Conservation (phyloP, 2,113 vertebrate species). For the Ictalurus furcatus region DNA sequence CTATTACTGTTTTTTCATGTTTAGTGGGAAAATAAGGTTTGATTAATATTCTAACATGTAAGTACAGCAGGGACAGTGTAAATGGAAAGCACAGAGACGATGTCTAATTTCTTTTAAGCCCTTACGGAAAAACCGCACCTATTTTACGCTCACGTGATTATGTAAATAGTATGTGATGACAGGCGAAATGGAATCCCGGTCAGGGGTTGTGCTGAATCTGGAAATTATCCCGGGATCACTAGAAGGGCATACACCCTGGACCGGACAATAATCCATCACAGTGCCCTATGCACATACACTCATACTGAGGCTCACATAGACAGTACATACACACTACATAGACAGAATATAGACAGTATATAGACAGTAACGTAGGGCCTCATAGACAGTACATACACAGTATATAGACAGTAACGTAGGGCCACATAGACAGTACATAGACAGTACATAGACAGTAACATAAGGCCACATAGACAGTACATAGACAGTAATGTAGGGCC, state of each 20-base stretch:
- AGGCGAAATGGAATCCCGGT: background rate
- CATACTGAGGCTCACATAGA: background rate
- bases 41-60: constrained; percentile 68
- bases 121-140: background rate
- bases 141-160: background rate
- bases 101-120: background rate
- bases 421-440: too few species aligned
- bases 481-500: too few species aligned
- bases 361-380: too few species aligned
- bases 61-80: constrained; percentile 46
- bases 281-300: background rate
- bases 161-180: background rate
- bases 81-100: background rate
- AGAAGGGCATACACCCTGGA: background rate
- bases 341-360: too few species aligned
- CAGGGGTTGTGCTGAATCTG: background rate
- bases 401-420: too few species aligned
- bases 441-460: too few species aligned
- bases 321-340: too few species aligned
- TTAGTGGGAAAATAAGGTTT: constrained; percentile 64
- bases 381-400: too few species aligned
- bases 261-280: background rate
- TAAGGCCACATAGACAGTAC: too few species aligned
- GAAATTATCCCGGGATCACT: background rate
- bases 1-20: constrained; percentile 55